A percentile compares a stretch with the other conserved stretches of the same genome.
Conservation (phyloP, 2,888 invertebrate genomes). For the Coecobrya sp. region DNA sequence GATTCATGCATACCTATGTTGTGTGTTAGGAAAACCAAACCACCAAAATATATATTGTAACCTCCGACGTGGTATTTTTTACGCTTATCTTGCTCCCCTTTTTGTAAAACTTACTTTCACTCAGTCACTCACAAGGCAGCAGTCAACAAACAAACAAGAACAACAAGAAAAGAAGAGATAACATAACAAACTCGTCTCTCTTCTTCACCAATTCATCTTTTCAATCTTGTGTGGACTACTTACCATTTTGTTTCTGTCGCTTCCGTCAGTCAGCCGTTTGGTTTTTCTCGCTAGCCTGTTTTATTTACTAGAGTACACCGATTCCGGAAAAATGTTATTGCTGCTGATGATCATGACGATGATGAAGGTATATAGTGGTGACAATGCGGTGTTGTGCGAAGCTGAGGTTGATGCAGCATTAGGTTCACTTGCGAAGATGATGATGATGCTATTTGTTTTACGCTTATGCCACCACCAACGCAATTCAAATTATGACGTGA, state of each 20-base stretch:
- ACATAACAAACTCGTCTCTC: slow-evolving; percentile 60
- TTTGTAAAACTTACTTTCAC: slow-evolving; percentile 12
- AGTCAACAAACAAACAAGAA: slow-evolving; percentile 30
- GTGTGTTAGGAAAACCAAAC: slow-evolving; percentile 56
- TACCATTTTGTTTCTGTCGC: slow-evolving; percentile 27
- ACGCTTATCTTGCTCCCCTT: slow-evolving; percentile 51
- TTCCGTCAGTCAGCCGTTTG: slow-evolving; percentile 1
- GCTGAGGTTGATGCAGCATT: slow-evolving; percentile 44
- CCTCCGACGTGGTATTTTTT: slow-evolving; percentile 47
- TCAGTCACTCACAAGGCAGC: slow-evolving; percentile 52
- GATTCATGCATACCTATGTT: slow-evolving; percentile 66
- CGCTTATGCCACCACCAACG: neutral
- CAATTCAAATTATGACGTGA: slow-evolving; percentile 15
- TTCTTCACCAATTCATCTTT: slow-evolving; percentile 75
- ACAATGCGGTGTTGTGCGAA: slow-evolving; percentile 27
- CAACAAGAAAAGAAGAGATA: slow-evolving; percentile 57
- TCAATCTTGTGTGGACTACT: slow-evolving; percentile 61
- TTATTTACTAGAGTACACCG: slow-evolving; percentile 10
- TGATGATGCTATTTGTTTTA: slow-evolving; percentile 28
- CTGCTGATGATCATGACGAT: neutral
- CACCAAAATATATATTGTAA: slow-evolving; percentile 50
- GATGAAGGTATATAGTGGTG: slow-evolving; percentile 34
- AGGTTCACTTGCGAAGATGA: neutral
- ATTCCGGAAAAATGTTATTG: neutral
- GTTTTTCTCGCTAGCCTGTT: neutral